These are phyloP conservation scores for Dryoscopus gambensis DNA, from an alignment of 2,113 vertebrate species.

Conservation along the genomic window DNA sequence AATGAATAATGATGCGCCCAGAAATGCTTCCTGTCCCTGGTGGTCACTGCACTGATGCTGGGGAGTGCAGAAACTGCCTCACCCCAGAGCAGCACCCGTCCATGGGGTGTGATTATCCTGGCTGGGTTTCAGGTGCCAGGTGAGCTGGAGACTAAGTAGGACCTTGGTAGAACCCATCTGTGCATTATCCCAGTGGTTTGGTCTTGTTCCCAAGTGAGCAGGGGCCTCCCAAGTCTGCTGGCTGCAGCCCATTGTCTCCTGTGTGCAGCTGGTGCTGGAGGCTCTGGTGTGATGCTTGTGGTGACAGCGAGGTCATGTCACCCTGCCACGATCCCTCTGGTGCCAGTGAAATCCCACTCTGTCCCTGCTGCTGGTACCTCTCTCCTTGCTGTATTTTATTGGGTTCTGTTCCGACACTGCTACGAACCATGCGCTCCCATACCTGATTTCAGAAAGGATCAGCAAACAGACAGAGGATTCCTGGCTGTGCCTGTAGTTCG, in stretches of 20 bases:
- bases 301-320: background rate
- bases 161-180: background rate
- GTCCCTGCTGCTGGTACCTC: background rate
- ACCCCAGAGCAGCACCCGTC: background rate
- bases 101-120: fast-evolving
- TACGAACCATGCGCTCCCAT: fast-evolving
- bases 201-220: background rate
- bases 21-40: background rate
- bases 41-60: background rate
- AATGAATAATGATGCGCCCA: background rate
- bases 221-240: background rate
- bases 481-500: background rate
- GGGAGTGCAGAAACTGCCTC: background rate
- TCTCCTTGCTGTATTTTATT: background rate
- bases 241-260: background rate
- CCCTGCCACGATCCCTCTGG: background rate
- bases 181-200: fast-evolving
- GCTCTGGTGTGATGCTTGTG: background rate
- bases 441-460: background rate
- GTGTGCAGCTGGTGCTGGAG: background rate
- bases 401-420: background rate
- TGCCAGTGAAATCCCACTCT: background rate
- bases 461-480: background rate
- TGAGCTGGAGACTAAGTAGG: background rate
- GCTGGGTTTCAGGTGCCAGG: background rate